Evolutionary conservation across 2,113 vertebrate genomes (phyloP), one percentile per base, ranked within the genome.

Genomic region (Microcebus griseorufus): DNA sequence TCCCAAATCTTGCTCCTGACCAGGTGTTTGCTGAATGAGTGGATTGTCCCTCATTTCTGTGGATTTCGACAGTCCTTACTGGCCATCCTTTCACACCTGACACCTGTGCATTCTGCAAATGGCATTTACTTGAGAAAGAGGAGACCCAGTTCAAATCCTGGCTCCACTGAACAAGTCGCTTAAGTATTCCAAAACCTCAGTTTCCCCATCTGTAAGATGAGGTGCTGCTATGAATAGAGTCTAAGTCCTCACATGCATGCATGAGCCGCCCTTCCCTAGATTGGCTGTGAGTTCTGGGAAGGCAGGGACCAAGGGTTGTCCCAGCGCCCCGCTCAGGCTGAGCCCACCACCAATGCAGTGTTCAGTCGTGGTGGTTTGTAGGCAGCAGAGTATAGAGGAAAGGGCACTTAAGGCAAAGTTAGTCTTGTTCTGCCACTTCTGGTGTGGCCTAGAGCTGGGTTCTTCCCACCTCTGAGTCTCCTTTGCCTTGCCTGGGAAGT

Each of bases 61-160:
- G 62, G 51, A 42, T 88, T 80, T 88, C 1, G 17, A 20, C 1
- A 91, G 65, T 48, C 62, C 73, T 96, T 85, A 53, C 22, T 92
- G n/a, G 91, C 27, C 37, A 27, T 76, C 18, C 42, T 82, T 90
- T 90, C 32, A 86, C 0, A 45, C 37, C 53, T 69, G 42, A 73
- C 6, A 76, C 67, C 42, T 73, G 5, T 75, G 58, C 37, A 9
- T 92, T 95, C 18, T 48, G 75, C 39, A 82, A 73, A 83, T 27
- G 45, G 23, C 69, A 86, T 60, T 97, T 89, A 84, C 55, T 8
- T 80, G 75, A 22, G 73, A 76, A 98, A 82, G 67, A 86, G 55
- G 79, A 90, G 75, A 42, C 73, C 20, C 6, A 12, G 0, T 65
- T 87, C 73, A 81, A 91, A n/a, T 78, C 39, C 45, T 70, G 32